Base-by-base conservation (phyloP, 1,140 invertebrate genomes). In the Halyomorpha halys region DNA sequence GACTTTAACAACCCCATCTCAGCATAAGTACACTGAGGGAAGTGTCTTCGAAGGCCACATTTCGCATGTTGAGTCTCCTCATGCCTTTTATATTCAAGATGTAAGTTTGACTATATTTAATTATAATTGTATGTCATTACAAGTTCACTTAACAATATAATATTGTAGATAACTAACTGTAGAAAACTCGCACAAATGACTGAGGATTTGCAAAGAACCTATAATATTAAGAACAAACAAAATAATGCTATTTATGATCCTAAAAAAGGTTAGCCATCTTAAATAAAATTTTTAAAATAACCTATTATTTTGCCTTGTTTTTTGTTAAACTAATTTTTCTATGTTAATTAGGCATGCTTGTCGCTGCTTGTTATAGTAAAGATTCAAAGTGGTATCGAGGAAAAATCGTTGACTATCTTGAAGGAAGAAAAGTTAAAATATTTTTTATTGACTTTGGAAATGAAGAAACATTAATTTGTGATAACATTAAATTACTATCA, bases 391-490 rank as follows among this genome's bases (percentile, higher is more conserved):
- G 79, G 78, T 72, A 76, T 64, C 73, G 80, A 47, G 79, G 70
- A 2, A 64, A 70, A 45, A 73, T 82, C 3, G 54, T 64, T 11
- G 69, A 69, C 39, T 67, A 76, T 18, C 73, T 73, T 3, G 72
- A 71, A 3, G 59, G 71, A 23, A 71, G 72, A 51, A 73, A 69
- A 61, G 73, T 79, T 0, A 67, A 74, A 66, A 76, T 83, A 3
- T 74, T 74, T 62, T 76, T 75, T 56, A 75, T 83, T 1, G 81
- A 83, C 68, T 73, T 69, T 69, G 81, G 81, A 27, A 73, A 72
- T 27, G 73, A 62, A 1, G 67, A 72, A 45, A 62, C 63, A 9
- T 47, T 78, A 15, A 47, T 65, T 8, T 74, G 71, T 44, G 62
- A 72, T 13, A 53, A 66, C 4, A 67, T 79, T 30, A 70, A 72